Base-by-base conservation (phyloP, 92 coral and sea anemone genomes). In the Epizoanthus ramosus region DNA sequence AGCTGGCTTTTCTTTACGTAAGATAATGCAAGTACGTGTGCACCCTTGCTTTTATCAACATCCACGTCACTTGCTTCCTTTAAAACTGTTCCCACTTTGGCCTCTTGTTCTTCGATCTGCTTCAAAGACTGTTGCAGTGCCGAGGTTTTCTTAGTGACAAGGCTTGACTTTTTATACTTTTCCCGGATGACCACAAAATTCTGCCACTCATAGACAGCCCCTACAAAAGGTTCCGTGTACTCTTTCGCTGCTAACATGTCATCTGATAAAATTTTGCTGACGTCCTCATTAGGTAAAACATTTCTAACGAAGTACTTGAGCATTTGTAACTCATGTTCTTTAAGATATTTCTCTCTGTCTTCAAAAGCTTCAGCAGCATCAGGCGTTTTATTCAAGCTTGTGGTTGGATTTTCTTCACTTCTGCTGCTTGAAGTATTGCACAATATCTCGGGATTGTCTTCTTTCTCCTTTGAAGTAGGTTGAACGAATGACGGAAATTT, bases 1-100 rank as follows among this genome's bases (percentile, higher is more conserved):
- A 72, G 63, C 43, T 72, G 79, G 79, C 63, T 72, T 47, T 72
- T 72, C 79, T 52, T 72, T 3, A 79, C 73, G 39, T 79, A 79
- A 9, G 84, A 35, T 4, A 64, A 0, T 43, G 84, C 84, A 22
- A 79, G n/a, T 3, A 63, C 35, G 84, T 63, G 22, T 1, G 74
- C 74, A 8, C 71, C 84, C 14, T 39, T 79, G 10, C 72, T 19
- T 61, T 37, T 79, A 17, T 63, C 21, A 18, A 79, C 84, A 16
- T 63, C 43, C 31, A 79, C 73, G 22, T 65, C 53, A 47, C 84
- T 80, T 64, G 84, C 74, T 35, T 80, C 52, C 18, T 80, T 63
- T 17, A 65, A 10, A 3, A 35, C 0, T 37, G 12, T 63, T 25
- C 47, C 84, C 13, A 80, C 84, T 80, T 43, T 45, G 23, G 41